Evolutionary conservation across 2,797 vertebrate species (phyloP).

Genomic region (Pterois miles): DNA sequence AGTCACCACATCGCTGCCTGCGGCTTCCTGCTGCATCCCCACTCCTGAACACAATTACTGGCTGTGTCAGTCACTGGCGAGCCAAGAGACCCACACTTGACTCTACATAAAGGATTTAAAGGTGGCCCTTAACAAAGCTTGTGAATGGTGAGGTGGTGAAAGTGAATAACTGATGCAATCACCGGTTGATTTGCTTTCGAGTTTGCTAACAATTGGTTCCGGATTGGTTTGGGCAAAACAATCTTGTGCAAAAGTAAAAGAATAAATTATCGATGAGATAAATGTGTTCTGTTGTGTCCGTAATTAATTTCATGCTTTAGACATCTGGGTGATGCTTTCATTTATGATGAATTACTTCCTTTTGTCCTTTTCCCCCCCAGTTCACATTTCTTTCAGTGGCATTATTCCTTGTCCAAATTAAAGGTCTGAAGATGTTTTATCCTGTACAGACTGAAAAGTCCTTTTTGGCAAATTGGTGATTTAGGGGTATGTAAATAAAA

Average conservation of each 20-base stretch:
- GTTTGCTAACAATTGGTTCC: background rate
- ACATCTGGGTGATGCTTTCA: slow-evolving; percentile 15
- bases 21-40: slow-evolving; percentile 26
- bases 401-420: background rate
- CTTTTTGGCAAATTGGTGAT: background rate
- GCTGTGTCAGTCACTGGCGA: slow-evolving; percentile 23
- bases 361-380: background rate
- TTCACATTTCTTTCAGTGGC: background rate
- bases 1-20: slow-evolving; percentile 21
- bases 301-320: background rate
- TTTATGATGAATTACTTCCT: background rate
- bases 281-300: background rate
- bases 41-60: slow-evolving; percentile 37
- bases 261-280: background rate
- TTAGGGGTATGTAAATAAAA: background rate
- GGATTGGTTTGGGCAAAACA: background rate
- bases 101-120: slow-evolving; percentile 16
- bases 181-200: background rate
- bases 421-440: background rate
- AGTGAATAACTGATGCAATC: background rate
- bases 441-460: background rate
- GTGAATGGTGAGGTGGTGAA: background rate
- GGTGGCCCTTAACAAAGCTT: background rate
- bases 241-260: background rate
- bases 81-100: slow-evolving; percentile 28